Evolutionary conservation across 2,113 vertebrate species (phyloP), one percentile per base, ranked within the genome.

Genomic region (Xyrauchen texanus): DNA sequence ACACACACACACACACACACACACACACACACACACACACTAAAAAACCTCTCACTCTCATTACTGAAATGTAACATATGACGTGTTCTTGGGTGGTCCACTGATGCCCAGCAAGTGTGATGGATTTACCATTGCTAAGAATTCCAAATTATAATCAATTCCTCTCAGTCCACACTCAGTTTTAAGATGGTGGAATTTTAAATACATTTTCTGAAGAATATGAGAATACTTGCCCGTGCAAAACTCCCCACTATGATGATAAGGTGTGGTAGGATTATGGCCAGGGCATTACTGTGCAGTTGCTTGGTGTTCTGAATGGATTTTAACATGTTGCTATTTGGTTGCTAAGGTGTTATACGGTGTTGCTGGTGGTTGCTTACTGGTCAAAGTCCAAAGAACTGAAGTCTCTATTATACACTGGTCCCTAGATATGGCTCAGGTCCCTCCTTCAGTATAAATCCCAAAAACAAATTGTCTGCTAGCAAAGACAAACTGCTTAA

Each of bases 11-110:
- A 34, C 21, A 34, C n/a, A n/a, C n/a, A n/a, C n/a, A 60, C 53
- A 61, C 65, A 66, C 62, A 68, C 53, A 68, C 4, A 61, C 34
- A 15, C 44, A n/a, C 15, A 11, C 11, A 64, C 21, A 34, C 21
- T 1, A 58, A 71, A 71, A 42, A 9, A 6, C 47, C 63, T 69
- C 77, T 78, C 46, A 62, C 77, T 79, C 45, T 79, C 61, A 70
- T 70, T 57, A 70, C 77, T 49, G 47, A 70, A 79, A 79, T 63
- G 62, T 51, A 76, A 65, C 74, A 76, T 65, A 65, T 76, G 70
- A 49, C 66, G 15, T 60, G 45, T 52, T 4, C 71, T 60, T 75
- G 79, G 79, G 79, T 80, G 79, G 79, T 68, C 79, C 21, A 62
- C 2, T 68, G 58, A 5, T 13, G 44, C 16, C 10, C 0, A 16